Percentiles rank a stretch among this genome's conserved stretches.
These are phyloP conservation scores for Meriones unguiculatus DNA, from an alignment of 2,113 vertebrate genomes.

Conservation along the genomic window DNA sequence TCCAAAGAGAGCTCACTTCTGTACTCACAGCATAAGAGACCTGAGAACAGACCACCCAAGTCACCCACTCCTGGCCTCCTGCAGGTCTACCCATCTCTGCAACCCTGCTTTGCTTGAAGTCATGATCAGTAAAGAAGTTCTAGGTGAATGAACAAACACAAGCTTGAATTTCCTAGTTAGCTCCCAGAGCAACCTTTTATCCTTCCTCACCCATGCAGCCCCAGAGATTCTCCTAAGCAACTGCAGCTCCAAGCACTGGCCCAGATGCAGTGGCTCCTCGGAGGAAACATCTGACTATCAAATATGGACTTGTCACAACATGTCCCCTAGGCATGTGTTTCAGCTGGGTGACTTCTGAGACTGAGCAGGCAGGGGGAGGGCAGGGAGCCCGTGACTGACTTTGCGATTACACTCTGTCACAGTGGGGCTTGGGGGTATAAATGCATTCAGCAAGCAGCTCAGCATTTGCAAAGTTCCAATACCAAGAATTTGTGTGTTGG, in stretches of 20 bases:
- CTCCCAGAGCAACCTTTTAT: not conserved
- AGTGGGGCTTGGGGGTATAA: rapidly evolving
- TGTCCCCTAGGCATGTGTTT: not conserved
- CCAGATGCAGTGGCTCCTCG: rapidly evolving
- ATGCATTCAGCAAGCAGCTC: not conserved
- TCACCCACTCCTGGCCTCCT: rapidly evolving
- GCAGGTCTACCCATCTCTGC: rapidly evolving
- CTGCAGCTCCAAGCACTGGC: not conserved
- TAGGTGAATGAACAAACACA: not conserved
- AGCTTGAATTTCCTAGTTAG: not conserved
- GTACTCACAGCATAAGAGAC: not conserved
- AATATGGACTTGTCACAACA: no score
- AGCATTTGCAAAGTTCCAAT: not conserved
- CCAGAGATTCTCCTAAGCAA: not conserved
- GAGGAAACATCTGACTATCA: not conserved
- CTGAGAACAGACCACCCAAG: rapidly evolving
- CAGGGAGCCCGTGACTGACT: rapidly evolving
- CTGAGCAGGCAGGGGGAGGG: not conserved
- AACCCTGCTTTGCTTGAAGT: not conserved
- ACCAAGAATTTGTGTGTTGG: not conserved
- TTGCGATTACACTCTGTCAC: not conserved
- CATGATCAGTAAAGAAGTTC: not conserved
- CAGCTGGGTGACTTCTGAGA: not conserved
- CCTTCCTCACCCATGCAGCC: not conserved
- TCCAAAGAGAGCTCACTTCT: not conserved